A percentile compares a stretch with the other conserved stretches of the same genome.
phyloP scores from a whole-genome alignment of 1,140 invertebrate species.

The Drosophila navojoa region DNA sequence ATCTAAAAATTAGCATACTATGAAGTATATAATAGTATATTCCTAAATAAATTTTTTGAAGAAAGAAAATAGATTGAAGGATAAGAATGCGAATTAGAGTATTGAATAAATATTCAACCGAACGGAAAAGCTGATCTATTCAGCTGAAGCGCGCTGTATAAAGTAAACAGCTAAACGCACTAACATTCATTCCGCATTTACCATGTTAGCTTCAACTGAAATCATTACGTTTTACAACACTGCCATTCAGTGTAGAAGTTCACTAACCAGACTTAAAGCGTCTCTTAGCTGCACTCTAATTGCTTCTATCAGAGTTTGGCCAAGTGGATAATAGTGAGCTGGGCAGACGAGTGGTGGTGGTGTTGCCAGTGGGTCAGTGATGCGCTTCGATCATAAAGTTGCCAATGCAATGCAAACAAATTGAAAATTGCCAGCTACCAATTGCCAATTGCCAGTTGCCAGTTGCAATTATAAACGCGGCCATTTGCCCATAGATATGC shows the following conservation, averaged over 20 bases:
- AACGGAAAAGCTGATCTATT: too few relatives aligned
- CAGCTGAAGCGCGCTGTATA: too few relatives aligned
- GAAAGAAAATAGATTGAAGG: too few relatives aligned
- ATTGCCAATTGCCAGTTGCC: conserved; percentile 22
- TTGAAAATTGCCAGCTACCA: conserved; percentile 61
- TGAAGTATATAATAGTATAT: too few relatives aligned
- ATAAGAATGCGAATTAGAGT: too few relatives aligned
- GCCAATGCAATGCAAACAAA: conserved; percentile 51
- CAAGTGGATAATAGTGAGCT: conserved; percentile 7
- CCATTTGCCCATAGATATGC: conserved; percentile 47
- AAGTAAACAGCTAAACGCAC: too few relatives aligned
- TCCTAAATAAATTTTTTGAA: too few relatives aligned
- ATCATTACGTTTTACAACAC: background rate
- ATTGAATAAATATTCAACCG: too few relatives aligned
- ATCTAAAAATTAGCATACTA: too few relatives aligned
- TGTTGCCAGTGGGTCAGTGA: conserved; percentile 23
- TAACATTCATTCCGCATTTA: too few relatives aligned
- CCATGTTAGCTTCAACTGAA: background rate
- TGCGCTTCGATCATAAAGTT: conserved; percentile 32
- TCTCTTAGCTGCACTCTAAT: conserved; percentile 55
- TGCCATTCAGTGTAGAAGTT: background rate
- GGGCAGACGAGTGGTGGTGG: background rate
- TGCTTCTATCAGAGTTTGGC: conserved; percentile 37
- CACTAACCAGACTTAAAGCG: conserved; percentile 18
- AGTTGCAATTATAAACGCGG: conserved; percentile 70